Conservation (phyloP, 2,113 vertebrate genomes). For the Strix aluco region DNA sequence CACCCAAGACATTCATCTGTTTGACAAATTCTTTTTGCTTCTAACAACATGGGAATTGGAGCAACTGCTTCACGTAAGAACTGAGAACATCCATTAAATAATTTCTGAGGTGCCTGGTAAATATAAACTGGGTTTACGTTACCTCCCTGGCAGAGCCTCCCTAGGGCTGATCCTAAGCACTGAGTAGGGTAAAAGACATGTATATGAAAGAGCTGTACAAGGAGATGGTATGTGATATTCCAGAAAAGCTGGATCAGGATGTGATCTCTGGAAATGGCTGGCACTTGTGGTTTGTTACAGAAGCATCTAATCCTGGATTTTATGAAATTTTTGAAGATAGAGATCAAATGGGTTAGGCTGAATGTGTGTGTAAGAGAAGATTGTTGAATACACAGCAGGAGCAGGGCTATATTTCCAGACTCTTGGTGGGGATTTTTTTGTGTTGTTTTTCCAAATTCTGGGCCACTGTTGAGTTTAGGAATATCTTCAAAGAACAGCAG, state of each 20-base stretch:
- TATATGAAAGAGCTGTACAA: not conserved
- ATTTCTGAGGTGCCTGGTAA: not conserved
- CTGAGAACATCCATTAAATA: not conserved
- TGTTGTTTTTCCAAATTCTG: not conserved
- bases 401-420: not conserved
- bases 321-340: not conserved
- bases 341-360: not conserved
- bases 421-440: not conserved
- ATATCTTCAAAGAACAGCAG: not conserved
- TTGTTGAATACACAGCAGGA: not conserved
- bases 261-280: not conserved
- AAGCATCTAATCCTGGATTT: not conserved
- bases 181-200: not conserved
- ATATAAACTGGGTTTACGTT: not conserved
- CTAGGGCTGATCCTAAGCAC: not conserved
- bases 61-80: not conserved
- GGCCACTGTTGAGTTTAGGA: not conserved
- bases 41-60: not conserved
- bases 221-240: not conserved
- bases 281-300: accelerated
- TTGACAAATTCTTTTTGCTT: not conserved
- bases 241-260: not conserved
- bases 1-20: not conserved
- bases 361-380: not conserved
- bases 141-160: not conserved